Base-by-base conservation (phyloP, 1,140 invertebrate genomes). In the Philopotamus ludificatus region DNA sequence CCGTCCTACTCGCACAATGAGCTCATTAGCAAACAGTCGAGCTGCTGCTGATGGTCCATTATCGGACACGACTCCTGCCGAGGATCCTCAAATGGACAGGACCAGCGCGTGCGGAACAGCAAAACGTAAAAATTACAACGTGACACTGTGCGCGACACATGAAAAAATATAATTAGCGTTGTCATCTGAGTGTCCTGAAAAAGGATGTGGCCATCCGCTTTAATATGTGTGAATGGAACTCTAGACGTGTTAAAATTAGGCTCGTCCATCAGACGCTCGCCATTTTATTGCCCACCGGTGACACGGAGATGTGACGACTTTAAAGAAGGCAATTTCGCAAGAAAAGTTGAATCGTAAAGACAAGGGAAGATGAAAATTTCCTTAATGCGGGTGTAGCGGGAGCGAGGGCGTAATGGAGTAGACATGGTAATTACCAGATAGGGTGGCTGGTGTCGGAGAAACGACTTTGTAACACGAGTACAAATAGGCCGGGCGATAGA, bases 11-110 rank as follows among this genome's bases (percentile, higher is more conserved):
- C 15, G 15, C n/a, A 60, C 57, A 60, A 60, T 60, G 39, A 60
- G 57, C 57, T 60, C 57, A 60, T 60, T 60, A 60, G 57, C 57
- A 60, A 60, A 60, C 57, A 47, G 21, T 2, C 4, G 4, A 34
- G 28, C 28, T 34, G 28, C 28, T 7, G 28, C 12, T 12, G 28
- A n/a, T 34, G 12, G 28, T 34, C 4, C 28, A 34, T 34, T 34
- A 4, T 34, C 28, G 28, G 28, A n/a, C n/a, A n/a, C n/a, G n/a
- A n/a, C n/a, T n/a, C n/a, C n/a, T n/a, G n/a, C n/a, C n/a, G n/a
- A n/a, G n/a, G n/a, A n/a, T n/a, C n/a, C n/a, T n/a, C n/a, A n/a
- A n/a, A n/a, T n/a, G n/a, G n/a, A n/a, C n/a, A n/a, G n/a, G n/a
- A n/a, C n/a, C n/a, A n/a, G n/a, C n/a, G n/a, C n/a, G n/a, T n/a